These are phyloP conservation scores for Sternarchorhynchus goeldii DNA, from an alignment of 2,797 vertebrate species.

Conservation along the genomic window DNA sequence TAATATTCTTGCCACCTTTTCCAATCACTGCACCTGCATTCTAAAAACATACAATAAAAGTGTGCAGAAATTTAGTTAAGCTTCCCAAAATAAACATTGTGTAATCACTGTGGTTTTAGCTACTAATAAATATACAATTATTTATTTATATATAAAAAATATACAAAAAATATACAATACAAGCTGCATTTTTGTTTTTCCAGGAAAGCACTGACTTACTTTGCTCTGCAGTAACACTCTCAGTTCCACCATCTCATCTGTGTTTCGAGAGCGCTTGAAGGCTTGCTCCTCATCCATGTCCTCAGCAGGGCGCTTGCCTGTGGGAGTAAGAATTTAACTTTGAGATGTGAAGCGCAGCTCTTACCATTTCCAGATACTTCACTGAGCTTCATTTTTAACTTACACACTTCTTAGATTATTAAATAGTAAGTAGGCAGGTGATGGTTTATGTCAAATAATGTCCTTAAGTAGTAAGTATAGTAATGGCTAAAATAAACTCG, in stretches of 20 bases:
- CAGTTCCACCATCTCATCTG: slow-evolving; percentile 96
- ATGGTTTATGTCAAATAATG: too few relatives aligned
- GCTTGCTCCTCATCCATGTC: slow-evolving; percentile 96
- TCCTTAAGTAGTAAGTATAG: neutral
- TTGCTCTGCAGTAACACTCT: slow-evolving; percentile 98
- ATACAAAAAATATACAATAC: neutral
- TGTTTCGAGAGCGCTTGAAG: slow-evolving; percentile 95
- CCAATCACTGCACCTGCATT: slow-evolving; percentile 98
- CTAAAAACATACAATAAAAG: slow-evolving; percentile 67
- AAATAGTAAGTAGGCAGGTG: too few relatives aligned
- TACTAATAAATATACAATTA: neutral
- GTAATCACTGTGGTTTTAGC: neutral
- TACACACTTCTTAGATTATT: neutral
- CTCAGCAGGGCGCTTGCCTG: slow-evolving; percentile 97
- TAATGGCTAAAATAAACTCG: too few relatives aligned
- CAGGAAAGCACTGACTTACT: slow-evolving; percentile 69
- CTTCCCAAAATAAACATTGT: neutral
- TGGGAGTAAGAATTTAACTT: slow-evolving; percentile 36
- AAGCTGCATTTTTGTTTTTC: neutral
- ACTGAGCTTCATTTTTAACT: neutral
- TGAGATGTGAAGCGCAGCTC: slow-evolving; percentile 7
- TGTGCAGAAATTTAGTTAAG: neutral
- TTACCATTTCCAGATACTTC: neutral
- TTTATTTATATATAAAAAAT: too few relatives aligned
- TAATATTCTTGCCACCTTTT: slow-evolving; percentile 99